Percentiles rank a stretch among this genome's conserved stretches.
These are phyloP conservation scores for Oenanthe oenanthe DNA, from an alignment of 2,113 vertebrate genomes.

Conservation along the genomic window DNA sequence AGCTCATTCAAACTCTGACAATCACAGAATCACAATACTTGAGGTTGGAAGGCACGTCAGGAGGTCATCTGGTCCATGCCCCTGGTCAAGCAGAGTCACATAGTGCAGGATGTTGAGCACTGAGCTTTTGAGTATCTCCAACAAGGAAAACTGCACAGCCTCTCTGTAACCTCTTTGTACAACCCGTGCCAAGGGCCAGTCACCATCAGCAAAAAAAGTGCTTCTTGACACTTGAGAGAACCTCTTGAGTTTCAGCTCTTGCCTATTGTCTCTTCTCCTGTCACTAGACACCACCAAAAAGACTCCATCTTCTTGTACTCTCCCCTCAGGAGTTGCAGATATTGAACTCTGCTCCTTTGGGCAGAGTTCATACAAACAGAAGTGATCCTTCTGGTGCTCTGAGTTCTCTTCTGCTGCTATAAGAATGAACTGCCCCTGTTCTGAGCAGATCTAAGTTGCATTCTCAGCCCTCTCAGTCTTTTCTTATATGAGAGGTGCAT, in stretches of 20 bases:
- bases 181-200: not conserved
- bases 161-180: not conserved
- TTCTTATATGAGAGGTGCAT: not conserved
- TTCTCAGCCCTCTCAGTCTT: not conserved
- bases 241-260: not conserved
- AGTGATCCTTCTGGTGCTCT: not conserved
- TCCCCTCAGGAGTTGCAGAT: not conserved
- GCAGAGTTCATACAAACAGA: not conserved
- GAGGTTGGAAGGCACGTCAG: not conserved
- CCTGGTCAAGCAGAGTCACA: accelerated
- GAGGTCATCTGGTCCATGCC: accelerated
- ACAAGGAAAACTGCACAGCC: accelerated
- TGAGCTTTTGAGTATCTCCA: not conserved
- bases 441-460: not conserved
- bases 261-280: not conserved
- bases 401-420: not conserved
- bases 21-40: not conserved
- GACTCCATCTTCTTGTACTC: not conserved
- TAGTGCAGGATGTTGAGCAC: accelerated
- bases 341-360: not conserved
- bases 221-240: not conserved
- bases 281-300: not conserved
- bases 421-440: not conserved
- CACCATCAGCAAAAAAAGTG: not conserved
- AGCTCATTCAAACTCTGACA: not conserved